Evolutionary conservation across 2,113 vertebrate genomes (phyloP).

Genomic region (Entomyzon cyanotis): DNA sequence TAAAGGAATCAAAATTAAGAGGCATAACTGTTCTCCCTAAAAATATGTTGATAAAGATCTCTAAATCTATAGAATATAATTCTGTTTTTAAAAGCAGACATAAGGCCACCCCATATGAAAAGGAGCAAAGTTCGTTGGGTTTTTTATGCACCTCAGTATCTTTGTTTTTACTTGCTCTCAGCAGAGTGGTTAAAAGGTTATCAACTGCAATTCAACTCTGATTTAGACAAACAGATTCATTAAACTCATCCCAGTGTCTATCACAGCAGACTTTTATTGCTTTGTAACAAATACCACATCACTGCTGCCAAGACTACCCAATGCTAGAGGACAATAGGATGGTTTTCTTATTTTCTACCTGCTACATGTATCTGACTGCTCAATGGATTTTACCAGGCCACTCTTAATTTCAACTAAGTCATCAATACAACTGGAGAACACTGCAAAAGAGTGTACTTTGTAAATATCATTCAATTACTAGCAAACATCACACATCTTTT

Average conservation of each 20-base stretch:
- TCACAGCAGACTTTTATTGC: not conserved
- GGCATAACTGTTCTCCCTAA: not conserved
- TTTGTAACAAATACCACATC: not conserved
- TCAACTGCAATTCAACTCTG: not conserved
- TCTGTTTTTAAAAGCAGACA: not conserved
- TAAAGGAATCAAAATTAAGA: not conserved
- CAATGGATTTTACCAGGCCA: not conserved
- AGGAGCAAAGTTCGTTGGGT: not conserved
- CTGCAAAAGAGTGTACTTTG: not conserved
- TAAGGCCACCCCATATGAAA: not conserved
- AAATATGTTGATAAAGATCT: not conserved
- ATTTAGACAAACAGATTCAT: not conserved
- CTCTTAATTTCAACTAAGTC: not conserved
- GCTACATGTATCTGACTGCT: too few species aligned
- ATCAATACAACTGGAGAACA: not conserved
- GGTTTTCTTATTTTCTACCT: not conserved
- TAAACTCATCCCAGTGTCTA: not conserved
- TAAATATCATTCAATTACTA: not conserved
- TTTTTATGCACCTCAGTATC: not conserved
- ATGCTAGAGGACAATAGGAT: fast-evolving
- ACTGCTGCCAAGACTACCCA: not conserved
- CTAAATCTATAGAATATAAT: not conserved
- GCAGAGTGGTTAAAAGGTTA: slow-evolving; percentile 28
- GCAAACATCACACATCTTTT: not conserved
- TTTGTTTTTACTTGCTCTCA: not conserved